phyloP scores from a whole-genome alignment of 2,888 invertebrate genomes.

The Nephrocerus scutellatus region DNA sequence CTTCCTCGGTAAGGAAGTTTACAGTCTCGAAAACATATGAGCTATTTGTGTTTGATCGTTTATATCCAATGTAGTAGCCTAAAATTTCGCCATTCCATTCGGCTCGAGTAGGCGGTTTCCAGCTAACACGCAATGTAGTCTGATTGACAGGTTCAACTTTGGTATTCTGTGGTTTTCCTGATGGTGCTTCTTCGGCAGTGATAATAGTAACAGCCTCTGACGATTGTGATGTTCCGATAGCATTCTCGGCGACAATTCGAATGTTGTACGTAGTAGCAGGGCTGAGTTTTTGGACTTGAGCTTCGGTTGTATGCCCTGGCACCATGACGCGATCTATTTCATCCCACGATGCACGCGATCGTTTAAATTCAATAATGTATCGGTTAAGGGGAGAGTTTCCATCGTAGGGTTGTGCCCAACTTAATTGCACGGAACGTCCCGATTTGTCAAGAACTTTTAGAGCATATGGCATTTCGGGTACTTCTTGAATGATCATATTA shows the following conservation, averaged over 20 bases:
- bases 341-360: conserved; percentile 73
- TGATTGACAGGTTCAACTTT: conserved; percentile 83
- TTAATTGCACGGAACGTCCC: conserved; percentile 80
- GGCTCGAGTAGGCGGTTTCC: conserved; percentile 83
- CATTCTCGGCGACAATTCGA: conserved; percentile 87
- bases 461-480: conserved; percentile 75
- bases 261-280: conserved; percentile 91
- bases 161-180: conserved; percentile 75
- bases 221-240: conserved; percentile 85
- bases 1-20: conserved; percentile 84
- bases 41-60: conserved; percentile 74
- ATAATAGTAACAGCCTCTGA: conserved; percentile 91
- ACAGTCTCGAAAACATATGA: conserved; percentile 87
- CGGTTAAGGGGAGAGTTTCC: conserved; percentile 85
- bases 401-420: conserved; percentile 88
- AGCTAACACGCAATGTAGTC: conserved; percentile 76
- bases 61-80: conserved; percentile 87
- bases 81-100: conserved; percentile 90
- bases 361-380: conserved; percentile 86
- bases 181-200: conserved; percentile 87
- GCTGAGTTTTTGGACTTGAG: conserved; percentile 78
- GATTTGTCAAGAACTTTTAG: conserved; percentile 85
- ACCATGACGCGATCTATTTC: conserved; percentile 83
- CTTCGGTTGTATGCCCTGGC: conserved; percentile 83
- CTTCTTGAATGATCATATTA: conserved; percentile 88